These are phyloP conservation scores for Anarhynchus alexandrinus DNA, from an alignment of 2,113 vertebrate genomes.

Conservation along the genomic window DNA sequence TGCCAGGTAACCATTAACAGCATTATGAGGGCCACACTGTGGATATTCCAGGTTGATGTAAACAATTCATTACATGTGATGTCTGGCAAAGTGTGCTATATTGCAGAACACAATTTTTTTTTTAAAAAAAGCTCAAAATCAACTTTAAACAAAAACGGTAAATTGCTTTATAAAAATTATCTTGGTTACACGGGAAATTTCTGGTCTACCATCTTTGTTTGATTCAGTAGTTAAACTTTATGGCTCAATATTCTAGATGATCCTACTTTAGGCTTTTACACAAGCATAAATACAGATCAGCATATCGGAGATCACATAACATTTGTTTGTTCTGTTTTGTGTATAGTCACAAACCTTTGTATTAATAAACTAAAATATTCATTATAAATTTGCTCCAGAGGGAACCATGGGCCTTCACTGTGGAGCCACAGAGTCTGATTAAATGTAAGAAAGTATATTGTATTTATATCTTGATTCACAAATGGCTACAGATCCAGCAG, in stretches of 20 bases:
- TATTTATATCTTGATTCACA: neutral
- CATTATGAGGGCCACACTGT: neutral
- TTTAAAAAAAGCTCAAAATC: neutral
- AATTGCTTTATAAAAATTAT: neutral
- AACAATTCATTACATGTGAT: neutral
- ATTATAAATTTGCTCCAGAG: constrained; percentile 66
- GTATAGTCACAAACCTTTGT: constrained; percentile 47
- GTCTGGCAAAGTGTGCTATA: neutral
- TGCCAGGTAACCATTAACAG: neutral
- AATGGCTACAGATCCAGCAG: neutral
- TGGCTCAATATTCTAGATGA: neutral
- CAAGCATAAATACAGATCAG: neutral
- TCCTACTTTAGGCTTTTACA: neutral
- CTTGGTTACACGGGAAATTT: neutral
- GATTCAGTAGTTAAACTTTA: constrained; percentile 5
- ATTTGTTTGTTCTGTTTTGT: constrained; percentile 46
- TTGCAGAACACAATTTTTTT: neutral
- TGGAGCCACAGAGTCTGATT: constrained; percentile 77
- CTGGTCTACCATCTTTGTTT: neutral
- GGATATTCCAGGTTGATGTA: neutral
- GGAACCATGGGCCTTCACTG: constrained; percentile 15
- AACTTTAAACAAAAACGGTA: neutral
- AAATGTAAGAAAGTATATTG: constrained; percentile 41
- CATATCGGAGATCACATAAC: constrained; percentile 3
- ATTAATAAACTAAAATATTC: constrained; percentile 76